Conservation (phyloP, 2,888 invertebrate species). For the Drosophila kanekoi region DNA sequence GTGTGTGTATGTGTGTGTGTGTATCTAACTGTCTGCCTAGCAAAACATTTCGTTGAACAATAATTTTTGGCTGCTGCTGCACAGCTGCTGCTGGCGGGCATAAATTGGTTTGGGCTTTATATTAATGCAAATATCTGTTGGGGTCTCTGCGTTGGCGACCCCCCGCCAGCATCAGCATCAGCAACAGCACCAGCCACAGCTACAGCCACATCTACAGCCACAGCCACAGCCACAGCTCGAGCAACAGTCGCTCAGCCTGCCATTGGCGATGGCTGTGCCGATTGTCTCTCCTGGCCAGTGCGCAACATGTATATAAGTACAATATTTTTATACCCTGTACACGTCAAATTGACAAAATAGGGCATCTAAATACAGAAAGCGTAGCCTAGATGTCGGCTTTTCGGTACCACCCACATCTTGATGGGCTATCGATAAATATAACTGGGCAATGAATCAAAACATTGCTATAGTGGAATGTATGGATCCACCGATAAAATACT, state of each 20-base stretch:
- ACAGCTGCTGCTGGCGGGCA: constrained; percentile 70
- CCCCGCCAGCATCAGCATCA: constrained; percentile 52
- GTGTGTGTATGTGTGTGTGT: constrained; percentile 5
- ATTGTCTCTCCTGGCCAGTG: constrained; percentile 53
- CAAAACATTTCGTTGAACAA: constrained; percentile 36
- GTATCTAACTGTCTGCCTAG: constrained; percentile 28
- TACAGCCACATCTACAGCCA: background rate
- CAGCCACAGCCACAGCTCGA: background rate
- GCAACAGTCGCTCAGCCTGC: constrained; percentile 20
- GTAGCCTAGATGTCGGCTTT: too few relatives aligned
- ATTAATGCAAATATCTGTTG: constrained; percentile 81
- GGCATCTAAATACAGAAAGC: background rate
- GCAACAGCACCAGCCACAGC: constrained; percentile 9
- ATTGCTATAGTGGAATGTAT: too few relatives aligned
- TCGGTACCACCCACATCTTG: too few relatives aligned
- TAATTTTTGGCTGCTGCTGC: constrained; percentile 37
- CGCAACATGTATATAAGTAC: constrained; percentile 33
- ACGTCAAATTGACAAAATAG: background rate
- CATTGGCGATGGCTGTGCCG: constrained; percentile 52
- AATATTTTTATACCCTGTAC: constrained; percentile 36
- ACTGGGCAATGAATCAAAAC: too few relatives aligned
- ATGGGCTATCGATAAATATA: too few relatives aligned
- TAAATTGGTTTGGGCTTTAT: constrained; percentile 78
- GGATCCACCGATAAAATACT: too few relatives aligned
- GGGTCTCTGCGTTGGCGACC: constrained; percentile 72